Percentiles rank a stretch among this genome's conserved stretches.
phyloP scores from a whole-genome alignment of 2,113 vertebrate genomes.

The Macroglossus sobrinus region DNA sequence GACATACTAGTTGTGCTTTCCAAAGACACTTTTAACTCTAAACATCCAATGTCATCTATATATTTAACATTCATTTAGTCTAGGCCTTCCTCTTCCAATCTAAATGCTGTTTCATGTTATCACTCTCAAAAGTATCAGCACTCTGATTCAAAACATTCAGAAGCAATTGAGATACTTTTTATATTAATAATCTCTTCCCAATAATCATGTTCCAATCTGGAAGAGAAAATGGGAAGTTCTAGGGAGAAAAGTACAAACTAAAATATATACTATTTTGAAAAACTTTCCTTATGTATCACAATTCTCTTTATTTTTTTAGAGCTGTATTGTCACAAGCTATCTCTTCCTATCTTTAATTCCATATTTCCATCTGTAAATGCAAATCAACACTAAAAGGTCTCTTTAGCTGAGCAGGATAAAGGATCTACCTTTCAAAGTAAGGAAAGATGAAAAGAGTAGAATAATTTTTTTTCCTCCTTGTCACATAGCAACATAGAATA shows the following conservation, averaged over 20 bases:
- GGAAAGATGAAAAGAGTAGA: neutral
- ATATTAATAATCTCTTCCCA: neutral
- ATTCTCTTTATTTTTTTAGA: neutral
- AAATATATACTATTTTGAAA: neutral
- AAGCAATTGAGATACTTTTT: neutral
- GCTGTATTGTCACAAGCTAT: neutral
- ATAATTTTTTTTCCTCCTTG: neutral
- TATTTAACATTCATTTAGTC: neutral
- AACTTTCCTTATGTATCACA: neutral
- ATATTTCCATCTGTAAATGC: neutral
- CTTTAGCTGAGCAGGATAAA: neutral
- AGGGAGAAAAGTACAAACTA: neutral
- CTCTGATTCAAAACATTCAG: neutral
- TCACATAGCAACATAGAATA: slow-evolving; percentile 3
- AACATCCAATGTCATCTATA: neutral
- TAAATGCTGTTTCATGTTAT: neutral
- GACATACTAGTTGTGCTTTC: neutral
- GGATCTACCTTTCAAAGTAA: neutral
- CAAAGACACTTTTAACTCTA: neutral
- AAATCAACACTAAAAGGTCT: neutral
- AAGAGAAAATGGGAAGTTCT: neutral
- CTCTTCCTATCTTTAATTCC: neutral
- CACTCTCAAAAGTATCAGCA: neutral
- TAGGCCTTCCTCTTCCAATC: neutral
- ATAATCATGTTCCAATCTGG: neutral